phyloP scores from a whole-genome alignment of 2,113 vertebrate species.

The Hemicordylus capensis region DNA sequence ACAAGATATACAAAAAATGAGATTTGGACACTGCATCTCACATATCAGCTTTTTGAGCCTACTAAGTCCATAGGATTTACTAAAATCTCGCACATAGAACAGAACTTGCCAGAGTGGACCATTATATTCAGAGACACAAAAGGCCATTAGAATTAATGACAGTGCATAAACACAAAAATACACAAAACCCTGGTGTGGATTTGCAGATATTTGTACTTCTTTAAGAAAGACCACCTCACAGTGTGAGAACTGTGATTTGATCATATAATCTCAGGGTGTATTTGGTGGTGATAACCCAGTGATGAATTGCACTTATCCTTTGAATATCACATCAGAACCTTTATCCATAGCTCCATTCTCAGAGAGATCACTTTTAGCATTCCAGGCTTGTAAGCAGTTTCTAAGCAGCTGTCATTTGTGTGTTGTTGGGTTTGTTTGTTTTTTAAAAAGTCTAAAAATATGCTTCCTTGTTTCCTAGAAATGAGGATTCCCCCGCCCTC shows the following conservation, averaged over 20 bases:
- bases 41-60: background rate
- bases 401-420: background rate
- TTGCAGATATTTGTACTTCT: background rate
- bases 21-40: background rate
- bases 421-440: too few relatives aligned
- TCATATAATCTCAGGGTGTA: background rate
- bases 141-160: conserved; percentile 67
- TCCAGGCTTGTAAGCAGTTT: background rate
- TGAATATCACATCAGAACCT: background rate
- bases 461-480: conserved; percentile 2
- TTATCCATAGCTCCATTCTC: background rate
- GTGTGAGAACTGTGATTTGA: background rate
- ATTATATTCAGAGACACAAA: conserved; percentile 70
- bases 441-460: background rate
- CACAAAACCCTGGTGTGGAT: conserved; percentile 21
- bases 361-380: background rate
- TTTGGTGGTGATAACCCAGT: background rate
- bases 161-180: conserved; percentile 47
- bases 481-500: background rate
- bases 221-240: background rate
- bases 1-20: conserved; percentile 12
- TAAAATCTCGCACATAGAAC: conserved; percentile 61
- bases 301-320: background rate
- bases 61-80: conserved; percentile 68
- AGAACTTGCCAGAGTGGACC: conserved; percentile 67